Evolutionary conservation across 1,140 invertebrate genomes (phyloP), one percentile per base, ranked within the genome.

Genomic region (Venturia canescens): DNA sequence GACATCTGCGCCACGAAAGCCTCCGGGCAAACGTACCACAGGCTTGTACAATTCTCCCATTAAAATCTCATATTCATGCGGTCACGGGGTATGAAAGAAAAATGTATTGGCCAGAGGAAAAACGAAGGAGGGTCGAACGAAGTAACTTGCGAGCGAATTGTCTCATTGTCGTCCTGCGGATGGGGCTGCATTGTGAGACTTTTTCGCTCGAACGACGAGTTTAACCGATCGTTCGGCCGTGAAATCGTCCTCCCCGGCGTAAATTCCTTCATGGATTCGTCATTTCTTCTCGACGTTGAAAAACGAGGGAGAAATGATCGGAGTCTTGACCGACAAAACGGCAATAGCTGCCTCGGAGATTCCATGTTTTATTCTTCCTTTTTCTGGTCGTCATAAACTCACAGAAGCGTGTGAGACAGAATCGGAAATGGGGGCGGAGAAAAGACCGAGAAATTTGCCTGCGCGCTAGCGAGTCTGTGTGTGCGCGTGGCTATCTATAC

Each of bases 41-140:
- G 31, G 31, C 31, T 34, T 34, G 3, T 34, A 53, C 50, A 13
- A n/a, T 53, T 53, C 3, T 53, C 15, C 50, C 15, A 53, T 53
- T 53, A 53, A 53, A 53, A 53, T 53, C 13, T 53, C 50, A 53
- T 53, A 53, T 53, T 53, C 50, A 53, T 53, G 50, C 50, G 50
- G n/a, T 53, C 11, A 53, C 50, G 11, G 50, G 50, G 13, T 53
- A 53, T 13, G 50, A 53, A 3, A 53, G 50, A 3, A 53, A 53
- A 53, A n/a, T 4, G 31, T n/a, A 34, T 7, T 34, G 7, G 31
- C 3, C 3, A 34, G 31, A 3, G 31, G 31, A 34, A 34, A 34
- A 34, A 16, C n/a, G 50, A 53, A 53, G 50, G 50, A 16, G 50
- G 50, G 15, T 3, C 50, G n/a, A 53, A 7, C 31, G 31, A 34